Evolutionary conservation across 2,797 vertebrate genomes (phyloP).

Genomic region (Pelochelys cantorii): DNA sequence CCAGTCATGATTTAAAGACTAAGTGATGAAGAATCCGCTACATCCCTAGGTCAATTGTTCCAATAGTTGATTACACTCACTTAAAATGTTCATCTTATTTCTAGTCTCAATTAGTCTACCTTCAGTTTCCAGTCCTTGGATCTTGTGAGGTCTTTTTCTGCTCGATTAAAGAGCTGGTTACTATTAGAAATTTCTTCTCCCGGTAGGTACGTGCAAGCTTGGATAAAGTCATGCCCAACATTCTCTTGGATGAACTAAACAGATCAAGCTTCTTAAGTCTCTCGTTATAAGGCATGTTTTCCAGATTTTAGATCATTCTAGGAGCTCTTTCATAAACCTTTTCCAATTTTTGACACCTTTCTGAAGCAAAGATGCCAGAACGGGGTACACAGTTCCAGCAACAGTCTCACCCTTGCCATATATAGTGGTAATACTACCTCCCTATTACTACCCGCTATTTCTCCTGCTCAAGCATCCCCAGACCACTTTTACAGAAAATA

Average conservation of each 20-base stretch:
- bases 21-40: not conserved
- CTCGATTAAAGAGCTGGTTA: not conserved
- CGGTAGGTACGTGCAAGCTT: fast-evolving
- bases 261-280: not conserved
- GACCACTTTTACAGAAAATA: not conserved
- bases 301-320: not conserved
- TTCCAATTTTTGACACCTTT: not conserved
- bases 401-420: not conserved
- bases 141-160: not conserved
- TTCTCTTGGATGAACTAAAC: not conserved
- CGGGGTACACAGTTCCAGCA: not conserved
- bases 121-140: not conserved
- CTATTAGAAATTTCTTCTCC: not conserved
- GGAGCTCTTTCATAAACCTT: not conserved
- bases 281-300: not conserved
- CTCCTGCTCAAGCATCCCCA: not conserved
- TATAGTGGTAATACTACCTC: not conserved
- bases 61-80: not conserved
- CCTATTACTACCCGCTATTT: not conserved
- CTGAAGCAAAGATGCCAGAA: not conserved
- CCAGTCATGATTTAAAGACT: not conserved
- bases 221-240: fast-evolving
- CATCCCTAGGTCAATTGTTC: not conserved
- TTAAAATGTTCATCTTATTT: not conserved
- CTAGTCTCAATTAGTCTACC: not conserved